phyloP scores from a whole-genome alignment of 2,113 vertebrate species.

The Drymodes brunneopygia region DNA sequence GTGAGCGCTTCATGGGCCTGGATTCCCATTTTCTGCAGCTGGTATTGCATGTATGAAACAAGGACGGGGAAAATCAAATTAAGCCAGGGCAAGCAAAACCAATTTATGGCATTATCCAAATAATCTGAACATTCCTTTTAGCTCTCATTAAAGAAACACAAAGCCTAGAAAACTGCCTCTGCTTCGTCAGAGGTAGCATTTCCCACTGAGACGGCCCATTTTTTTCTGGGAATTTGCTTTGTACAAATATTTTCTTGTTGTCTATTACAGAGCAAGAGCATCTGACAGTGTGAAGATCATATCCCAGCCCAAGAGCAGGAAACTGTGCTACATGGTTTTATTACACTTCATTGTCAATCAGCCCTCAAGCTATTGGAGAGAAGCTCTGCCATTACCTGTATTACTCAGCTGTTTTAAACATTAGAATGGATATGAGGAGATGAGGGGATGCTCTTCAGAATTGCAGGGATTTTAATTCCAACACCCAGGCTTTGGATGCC shows the following conservation, averaged over 20 bases:
- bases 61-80: not conserved
- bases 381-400: not conserved
- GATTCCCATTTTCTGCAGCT: not conserved
- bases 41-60: not conserved
- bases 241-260: not conserved
- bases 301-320: not conserved
- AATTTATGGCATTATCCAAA: not conserved
- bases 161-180: not conserved
- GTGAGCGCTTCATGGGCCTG: not conserved
- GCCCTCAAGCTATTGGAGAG: not conserved
- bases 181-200: not conserved
- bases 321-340: not conserved
- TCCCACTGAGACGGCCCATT: slow-evolving; percentile 1
- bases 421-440: not conserved
- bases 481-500: not conserved
- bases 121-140: not conserved
- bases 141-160: not conserved
- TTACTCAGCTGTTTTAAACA: not conserved
- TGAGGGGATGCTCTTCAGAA: not conserved
- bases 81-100: not conserved
- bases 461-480: not conserved
- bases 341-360: not conserved
- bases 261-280: not conserved
- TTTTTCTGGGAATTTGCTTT: slow-evolving; percentile 15
- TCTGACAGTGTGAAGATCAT: not conserved